phyloP scores from a whole-genome alignment of 2,113 vertebrate species.

The Limnothrissa miodon region DNA sequence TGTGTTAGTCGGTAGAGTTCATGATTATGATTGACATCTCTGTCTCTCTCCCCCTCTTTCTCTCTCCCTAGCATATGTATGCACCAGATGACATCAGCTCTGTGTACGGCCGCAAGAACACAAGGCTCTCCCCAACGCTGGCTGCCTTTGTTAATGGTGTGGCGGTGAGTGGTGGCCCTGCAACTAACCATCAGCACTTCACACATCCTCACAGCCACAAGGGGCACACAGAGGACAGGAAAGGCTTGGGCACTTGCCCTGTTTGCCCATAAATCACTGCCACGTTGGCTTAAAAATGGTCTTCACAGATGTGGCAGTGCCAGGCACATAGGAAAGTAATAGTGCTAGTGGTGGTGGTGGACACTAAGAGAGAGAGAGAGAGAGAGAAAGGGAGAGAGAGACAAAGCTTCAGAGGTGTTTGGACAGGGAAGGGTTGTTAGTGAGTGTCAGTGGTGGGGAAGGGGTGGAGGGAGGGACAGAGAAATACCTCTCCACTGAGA shows the following conservation, averaged over 20 bases:
- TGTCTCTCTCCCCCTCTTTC: constrained; percentile 29
- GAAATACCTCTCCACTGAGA: neutral
- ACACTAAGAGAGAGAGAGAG: neutral
- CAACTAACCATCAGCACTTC: neutral
- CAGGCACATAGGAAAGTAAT: neutral
- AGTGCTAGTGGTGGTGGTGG: neutral
- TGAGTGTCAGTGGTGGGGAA: neutral
- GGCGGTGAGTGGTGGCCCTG: constrained; percentile 69
- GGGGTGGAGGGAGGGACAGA: neutral
- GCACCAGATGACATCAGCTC: constrained; percentile 73
- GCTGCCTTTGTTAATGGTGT: constrained; percentile 85
- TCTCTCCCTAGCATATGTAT: constrained; percentile 72
- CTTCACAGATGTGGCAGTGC: neutral
- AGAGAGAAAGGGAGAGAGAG: neutral
- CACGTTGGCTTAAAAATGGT: neutral
- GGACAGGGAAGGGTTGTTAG: neutral
- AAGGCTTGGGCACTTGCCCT: neutral
- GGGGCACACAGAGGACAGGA: neutral
- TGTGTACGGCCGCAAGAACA: constrained; percentile 73
- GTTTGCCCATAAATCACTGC: neutral
- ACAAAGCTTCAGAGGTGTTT: neutral
- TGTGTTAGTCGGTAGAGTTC: neutral
- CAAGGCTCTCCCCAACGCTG: constrained; percentile 76
- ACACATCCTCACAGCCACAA: neutral
- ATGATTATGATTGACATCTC: constrained; percentile 17